Percentiles rank a stretch among this genome's conserved stretches.
Conservation (phyloP, 2,888 invertebrate species). For the Rugalucina vietnamica region DNA sequence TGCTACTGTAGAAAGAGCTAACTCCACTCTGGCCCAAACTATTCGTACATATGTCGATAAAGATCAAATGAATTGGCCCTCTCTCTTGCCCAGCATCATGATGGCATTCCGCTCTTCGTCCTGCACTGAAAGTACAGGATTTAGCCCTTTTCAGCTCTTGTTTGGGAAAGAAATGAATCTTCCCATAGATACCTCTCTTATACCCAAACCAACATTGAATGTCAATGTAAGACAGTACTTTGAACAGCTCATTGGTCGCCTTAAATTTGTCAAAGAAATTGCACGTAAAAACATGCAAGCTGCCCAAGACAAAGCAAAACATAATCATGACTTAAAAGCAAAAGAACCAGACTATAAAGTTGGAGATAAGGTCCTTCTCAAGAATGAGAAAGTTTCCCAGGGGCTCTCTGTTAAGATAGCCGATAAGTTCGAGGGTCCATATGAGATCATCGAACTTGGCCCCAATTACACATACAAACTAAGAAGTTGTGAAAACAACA, state of each 20-base stretch:
- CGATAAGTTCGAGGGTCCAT: slow-evolving; percentile 43
- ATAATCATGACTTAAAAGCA: slow-evolving; percentile 23
- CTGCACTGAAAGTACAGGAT: slow-evolving; percentile 48
- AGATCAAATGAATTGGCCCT: slow-evolving; percentile 52
- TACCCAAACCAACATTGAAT: slow-evolving; percentile 35
- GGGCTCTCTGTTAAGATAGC: slow-evolving; percentile 32
- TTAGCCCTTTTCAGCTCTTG: slow-evolving; percentile 44
- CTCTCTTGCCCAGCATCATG: slow-evolving; percentile 47
- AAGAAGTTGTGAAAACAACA: neutral
- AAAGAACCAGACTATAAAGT: slow-evolving; percentile 35
- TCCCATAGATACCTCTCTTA: slow-evolving; percentile 35
- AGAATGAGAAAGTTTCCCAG: neutral
- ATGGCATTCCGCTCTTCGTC: slow-evolving; percentile 60
- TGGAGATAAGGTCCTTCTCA: slow-evolving; percentile 34
- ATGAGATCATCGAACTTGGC: slow-evolving; percentile 28
- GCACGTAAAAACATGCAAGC: slow-evolving; percentile 26
- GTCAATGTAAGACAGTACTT: slow-evolving; percentile 21
- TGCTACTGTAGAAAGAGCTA: slow-evolving; percentile 49
- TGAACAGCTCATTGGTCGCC: neutral
- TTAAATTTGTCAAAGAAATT: slow-evolving; percentile 19
- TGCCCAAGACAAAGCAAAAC: slow-evolving; percentile 20
- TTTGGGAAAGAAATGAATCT: slow-evolving; percentile 46
- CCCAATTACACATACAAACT: slow-evolving; percentile 49
- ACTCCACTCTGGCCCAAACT: slow-evolving; percentile 44
- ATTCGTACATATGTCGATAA: slow-evolving; percentile 45